phyloP scores from a whole-genome alignment of 2,797 vertebrate species.

The Lepus townsendii region DNA sequence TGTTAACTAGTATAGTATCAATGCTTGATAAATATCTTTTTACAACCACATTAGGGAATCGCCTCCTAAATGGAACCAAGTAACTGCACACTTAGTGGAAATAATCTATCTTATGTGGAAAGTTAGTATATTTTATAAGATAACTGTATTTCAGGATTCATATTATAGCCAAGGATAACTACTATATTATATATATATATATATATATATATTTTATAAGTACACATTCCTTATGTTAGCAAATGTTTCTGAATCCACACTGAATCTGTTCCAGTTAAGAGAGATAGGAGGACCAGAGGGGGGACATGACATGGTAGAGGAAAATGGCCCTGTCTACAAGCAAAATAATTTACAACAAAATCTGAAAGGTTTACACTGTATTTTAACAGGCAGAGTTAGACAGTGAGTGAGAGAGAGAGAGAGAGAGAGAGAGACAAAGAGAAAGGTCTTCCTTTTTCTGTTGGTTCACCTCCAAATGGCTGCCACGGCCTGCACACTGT shows the following conservation, averaged over 20 bases:
- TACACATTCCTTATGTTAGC: background rate
- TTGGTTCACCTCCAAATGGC: too few relatives aligned
- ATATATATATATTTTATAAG: background rate
- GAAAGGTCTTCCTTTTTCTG: too few relatives aligned
- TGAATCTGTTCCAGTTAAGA: background rate
- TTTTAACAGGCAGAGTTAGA: too few relatives aligned
- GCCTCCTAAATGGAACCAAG: background rate
- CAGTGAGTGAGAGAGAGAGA: too few relatives aligned
- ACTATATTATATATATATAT: background rate
- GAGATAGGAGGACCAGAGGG: background rate
- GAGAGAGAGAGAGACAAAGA: too few relatives aligned
- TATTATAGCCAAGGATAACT: background rate
- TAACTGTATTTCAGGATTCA: background rate
- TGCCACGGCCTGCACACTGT: too few relatives aligned
- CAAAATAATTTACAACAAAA: slow-evolving; percentile 44
- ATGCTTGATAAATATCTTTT: slow-evolving; percentile 2
- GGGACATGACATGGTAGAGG: background rate
- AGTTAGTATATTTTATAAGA: background rate
- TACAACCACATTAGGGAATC: background rate
- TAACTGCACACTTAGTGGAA: background rate
- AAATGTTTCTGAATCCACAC: background rate
- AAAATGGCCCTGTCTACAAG: background rate
- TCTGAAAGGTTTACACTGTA: background rate
- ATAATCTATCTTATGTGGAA: background rate
- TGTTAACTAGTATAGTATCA: background rate